These are phyloP conservation scores for Engystomops pustulosus DNA, from an alignment of 2,113 vertebrate genomes.

Conservation along the genomic window DNA sequence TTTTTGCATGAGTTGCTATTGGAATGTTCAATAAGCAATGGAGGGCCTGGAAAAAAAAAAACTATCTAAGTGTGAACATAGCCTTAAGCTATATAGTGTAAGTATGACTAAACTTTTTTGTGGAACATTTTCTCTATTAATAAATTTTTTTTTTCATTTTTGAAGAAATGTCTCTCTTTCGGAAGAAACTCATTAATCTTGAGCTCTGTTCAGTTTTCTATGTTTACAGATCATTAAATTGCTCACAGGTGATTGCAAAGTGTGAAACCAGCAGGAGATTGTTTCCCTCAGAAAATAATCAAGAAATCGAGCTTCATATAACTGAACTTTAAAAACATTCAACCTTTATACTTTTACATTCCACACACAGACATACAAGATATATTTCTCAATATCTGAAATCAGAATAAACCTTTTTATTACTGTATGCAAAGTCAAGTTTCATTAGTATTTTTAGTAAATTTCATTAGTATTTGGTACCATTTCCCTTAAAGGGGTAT, in stretches of 20 bases:
- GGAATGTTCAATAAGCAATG: too few species aligned
- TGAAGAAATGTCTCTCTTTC: conserved; percentile 12
- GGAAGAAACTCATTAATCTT: conserved; percentile 26
- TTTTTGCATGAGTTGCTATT: too few species aligned
- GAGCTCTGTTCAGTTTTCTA: conserved; percentile 8
- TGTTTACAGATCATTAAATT: conserved; percentile 41
- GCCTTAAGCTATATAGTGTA: too few species aligned
- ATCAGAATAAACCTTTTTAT: too few species aligned
- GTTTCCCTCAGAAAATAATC: conserved; percentile 25
- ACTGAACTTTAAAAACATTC: neutral
- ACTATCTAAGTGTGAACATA: too few species aligned
- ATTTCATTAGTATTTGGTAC: too few species aligned
- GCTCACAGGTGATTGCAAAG: conserved; percentile 45
- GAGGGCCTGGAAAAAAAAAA: too few species aligned
- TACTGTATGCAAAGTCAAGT: too few species aligned
- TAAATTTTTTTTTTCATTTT: neutral
- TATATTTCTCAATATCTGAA: too few species aligned
- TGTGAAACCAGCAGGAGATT: conserved; percentile 29
- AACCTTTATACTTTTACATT: neutral
- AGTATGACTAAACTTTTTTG: too few species aligned
- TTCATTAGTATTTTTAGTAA: too few species aligned
- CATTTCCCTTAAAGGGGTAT: too few species aligned
- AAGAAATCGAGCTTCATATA: neutral
- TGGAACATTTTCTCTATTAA: neutral
- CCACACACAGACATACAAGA: neutral